Conservation (phyloP, 2,113 vertebrate genomes). For the Colius striatus region DNA sequence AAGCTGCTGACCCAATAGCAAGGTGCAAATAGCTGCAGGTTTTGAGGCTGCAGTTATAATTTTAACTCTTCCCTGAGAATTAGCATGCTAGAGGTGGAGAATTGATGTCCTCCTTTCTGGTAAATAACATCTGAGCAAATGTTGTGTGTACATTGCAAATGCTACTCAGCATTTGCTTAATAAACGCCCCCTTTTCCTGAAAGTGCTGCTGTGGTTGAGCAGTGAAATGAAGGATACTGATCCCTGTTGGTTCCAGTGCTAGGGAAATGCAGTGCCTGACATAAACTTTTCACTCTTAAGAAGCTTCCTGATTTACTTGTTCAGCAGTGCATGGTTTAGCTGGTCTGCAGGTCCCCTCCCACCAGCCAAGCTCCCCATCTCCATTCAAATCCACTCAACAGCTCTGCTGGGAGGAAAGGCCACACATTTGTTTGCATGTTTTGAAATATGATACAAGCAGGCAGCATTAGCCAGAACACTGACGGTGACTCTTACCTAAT, state of each 20-base stretch:
- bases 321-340: neutral
- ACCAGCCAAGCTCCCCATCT: neutral
- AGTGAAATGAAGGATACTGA: neutral
- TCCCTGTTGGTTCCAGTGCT: neutral
- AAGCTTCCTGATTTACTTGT: neutral
- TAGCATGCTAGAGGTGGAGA: neutral
- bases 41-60: neutral
- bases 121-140: neutral
- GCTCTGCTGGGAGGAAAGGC: neutral
- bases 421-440: neutral
- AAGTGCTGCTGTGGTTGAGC: neutral
- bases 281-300: neutral
- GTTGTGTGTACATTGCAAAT: neutral
- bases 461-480: neutral
- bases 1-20: neutral
- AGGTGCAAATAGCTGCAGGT: neutral
- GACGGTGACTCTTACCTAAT: neutral
- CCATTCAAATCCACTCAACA: neutral
- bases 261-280: neutral
- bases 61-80: conserved; percentile 4
- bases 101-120: neutral
- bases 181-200: neutral
- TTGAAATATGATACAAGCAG: neutral
- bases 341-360: neutral
- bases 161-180: neutral